These are phyloP conservation scores for Synchiropus splendidus DNA, from an alignment of 2,113 vertebrate genomes.

Conservation along the genomic window DNA sequence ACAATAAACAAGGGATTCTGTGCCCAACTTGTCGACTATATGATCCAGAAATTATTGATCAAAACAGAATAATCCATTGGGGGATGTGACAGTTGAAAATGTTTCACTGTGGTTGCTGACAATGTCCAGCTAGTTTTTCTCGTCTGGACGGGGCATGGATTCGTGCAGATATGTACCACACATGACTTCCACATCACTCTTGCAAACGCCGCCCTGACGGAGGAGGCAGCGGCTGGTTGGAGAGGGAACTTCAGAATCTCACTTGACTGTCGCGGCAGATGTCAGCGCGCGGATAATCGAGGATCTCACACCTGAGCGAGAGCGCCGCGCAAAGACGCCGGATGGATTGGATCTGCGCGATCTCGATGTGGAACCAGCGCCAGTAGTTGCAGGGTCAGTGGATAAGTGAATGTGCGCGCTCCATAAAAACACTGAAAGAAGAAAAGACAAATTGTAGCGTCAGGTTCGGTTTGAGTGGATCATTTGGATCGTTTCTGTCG, in stretches of 20 bases:
- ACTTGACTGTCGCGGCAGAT: slow-evolving; percentile 18
- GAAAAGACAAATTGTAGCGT: slow-evolving; percentile 32
- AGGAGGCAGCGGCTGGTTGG: slow-evolving; percentile 39
- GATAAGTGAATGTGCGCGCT: slow-evolving; percentile 13
- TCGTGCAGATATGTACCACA: too few species aligned
- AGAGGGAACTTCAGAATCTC: slow-evolving; percentile 35
- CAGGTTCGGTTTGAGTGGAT: slow-evolving; percentile 14
- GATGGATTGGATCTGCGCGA: slow-evolving; percentile 21
- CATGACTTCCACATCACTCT: neutral
- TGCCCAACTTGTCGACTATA: too few species aligned
- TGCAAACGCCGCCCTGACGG: slow-evolving; percentile 39
- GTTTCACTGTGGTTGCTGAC: too few species aligned
- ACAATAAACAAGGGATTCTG: too few species aligned
- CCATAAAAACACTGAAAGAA: slow-evolving; percentile 9
- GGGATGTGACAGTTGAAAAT: too few species aligned
- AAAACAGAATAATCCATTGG: too few species aligned
- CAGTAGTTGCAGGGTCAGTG: too few species aligned
- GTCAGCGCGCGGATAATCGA: slow-evolving; percentile 3
- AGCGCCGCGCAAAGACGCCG: slow-evolving; percentile 25
- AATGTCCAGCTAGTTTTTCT: too few species aligned
- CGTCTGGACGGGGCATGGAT: too few species aligned
- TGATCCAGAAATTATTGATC: too few species aligned
- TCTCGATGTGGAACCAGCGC: too few species aligned
- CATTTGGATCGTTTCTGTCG: slow-evolving; percentile 12
- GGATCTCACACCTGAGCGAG: slow-evolving; percentile 30